Evolutionary conservation across 2,888 invertebrate genomes (phyloP), one percentile per base, ranked within the genome.

Genomic region (Eristalis tenax): DNA sequence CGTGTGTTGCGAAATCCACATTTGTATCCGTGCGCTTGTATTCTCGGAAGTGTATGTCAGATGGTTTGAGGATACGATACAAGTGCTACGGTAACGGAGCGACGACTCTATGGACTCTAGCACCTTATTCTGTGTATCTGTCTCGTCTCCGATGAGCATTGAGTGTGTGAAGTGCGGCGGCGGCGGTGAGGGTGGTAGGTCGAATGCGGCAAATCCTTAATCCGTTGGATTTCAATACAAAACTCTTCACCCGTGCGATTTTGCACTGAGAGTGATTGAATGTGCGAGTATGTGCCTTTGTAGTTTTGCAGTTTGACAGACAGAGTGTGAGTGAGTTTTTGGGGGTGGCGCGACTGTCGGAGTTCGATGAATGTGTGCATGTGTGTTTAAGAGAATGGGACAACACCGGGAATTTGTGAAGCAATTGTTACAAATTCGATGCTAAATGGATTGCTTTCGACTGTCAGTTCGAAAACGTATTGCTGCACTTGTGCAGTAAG

Each of bases 161-260:
- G 71, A 71, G 73, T 69, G 68, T 50, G 32, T 22, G 64, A 8
- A 50, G 18, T 35, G 8, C 0, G 64, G 18, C 8, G n/a, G 50
- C 5, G 50, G 26, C 10, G 32, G 32, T 32, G 32, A 11, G 70
- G 63, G 59, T 75, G 78, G 88, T 89, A 89, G 89, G 89, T 86
- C 90, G 92, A 92, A 92, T 92, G 91, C 91, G 90, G 90, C 92
- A 92, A 92, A 92, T 92, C 92, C 91, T 91, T 92, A 92, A 92
- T 92, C 92, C 91, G 90, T 89, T 90, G 91, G 92, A 92, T 92
- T 92, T 92, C 91, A 91, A 91, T 92, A 91, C 92, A 91, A 91
- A 90, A 87, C 83, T 80, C 87, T 80, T 87, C 87, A 87, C 83
- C 87, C 87, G 71, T 87, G 83, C 87, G 83, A 83, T 87, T 87